Percentiles rank a stretch among this genome's conserved stretches.
Conservation (phyloP, 2,797 vertebrate genomes). For the Allobates femoralis region DNA sequence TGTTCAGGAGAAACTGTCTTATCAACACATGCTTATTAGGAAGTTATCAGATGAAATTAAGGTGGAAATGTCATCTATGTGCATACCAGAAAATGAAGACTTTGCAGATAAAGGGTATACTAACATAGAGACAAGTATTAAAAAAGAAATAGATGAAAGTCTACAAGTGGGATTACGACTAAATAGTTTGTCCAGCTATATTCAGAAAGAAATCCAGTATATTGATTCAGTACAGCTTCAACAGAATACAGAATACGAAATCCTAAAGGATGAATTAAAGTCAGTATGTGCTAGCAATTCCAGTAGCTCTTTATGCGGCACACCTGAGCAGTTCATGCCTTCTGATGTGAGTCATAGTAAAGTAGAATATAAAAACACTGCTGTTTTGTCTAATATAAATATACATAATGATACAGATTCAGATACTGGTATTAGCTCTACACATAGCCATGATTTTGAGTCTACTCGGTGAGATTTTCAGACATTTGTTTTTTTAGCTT, state of each 20-base stretch:
- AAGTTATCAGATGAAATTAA: conserved; percentile 87
- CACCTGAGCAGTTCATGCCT: conserved; percentile 60
- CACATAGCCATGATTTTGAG: conserved; percentile 96
- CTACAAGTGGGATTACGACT: conserved; percentile 84
- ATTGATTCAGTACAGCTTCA: conserved; percentile 81
- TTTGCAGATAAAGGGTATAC: conserved; percentile 63
- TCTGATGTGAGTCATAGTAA: conserved; percentile 62
- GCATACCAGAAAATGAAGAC: conserved; percentile 65
- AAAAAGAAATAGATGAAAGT: conserved; percentile 81
- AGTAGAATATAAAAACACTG: conserved; percentile 72
- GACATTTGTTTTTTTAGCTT: background rate
- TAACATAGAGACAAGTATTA: conserved; percentile 73
- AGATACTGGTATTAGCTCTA: conserved; percentile 97
- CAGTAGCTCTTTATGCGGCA: conserved; percentile 64
- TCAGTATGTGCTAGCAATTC: conserved; percentile 75
- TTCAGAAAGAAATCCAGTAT: conserved; percentile 85
- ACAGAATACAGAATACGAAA: conserved; percentile 88
- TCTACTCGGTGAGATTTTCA: conserved; percentile 64
- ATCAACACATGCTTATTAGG: conserved; percentile 83
- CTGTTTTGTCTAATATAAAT: conserved; percentile 76
- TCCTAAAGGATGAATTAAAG: conserved; percentile 84
- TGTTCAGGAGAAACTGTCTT: conserved; percentile 81
- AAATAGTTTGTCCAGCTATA: conserved; percentile 79
- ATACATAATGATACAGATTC: conserved; percentile 90
- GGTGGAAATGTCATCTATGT: conserved; percentile 76